Evolutionary conservation across 1,140 invertebrate species (phyloP), one percentile per base, ranked within the genome.

Genomic region (Mya arenaria): DNA sequence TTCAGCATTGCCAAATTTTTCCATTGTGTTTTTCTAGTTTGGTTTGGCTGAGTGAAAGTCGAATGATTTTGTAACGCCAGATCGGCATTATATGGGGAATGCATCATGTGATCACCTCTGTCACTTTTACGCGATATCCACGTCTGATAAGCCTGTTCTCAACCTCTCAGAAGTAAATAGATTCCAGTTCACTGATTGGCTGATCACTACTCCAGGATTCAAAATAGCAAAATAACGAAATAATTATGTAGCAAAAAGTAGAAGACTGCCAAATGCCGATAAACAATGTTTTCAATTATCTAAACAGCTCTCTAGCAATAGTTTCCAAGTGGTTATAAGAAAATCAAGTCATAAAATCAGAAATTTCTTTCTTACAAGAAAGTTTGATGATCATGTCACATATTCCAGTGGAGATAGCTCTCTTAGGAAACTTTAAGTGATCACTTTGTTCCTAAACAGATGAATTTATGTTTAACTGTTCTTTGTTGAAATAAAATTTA

Each of bases 271-370:
- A 80, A 80, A 52, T 23, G 17, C 48, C 25, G 48, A 23, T 80
- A 80, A 80, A 80, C 34, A 52, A 71, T 80, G 77, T 68, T 80
- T 80, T 71, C 77, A 80, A 80, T 80, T 80, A 80, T 52, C 48
- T 52, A 69, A 66, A 69, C 44, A 34, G 52, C 65, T 78, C 68
- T 78, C 39, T 78, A 68, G 65, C 4, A 36, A 65, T 39, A 56
- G 44, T 65, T 68, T n/a, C 52, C 34, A 56, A 68, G 75, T 32
- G 23, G 48, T 78, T 78, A 78, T 68, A 63, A 60, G 39, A 44
- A 75, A 62, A 63, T 48, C 62, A 30, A 1, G 37, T n/a, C n/a
- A n/a, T n/a, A n/a, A n/a, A n/a, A n/a, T n/a, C n/a, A n/a, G n/a
- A n/a, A n/a, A n/a, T n/a, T n/a, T n/a, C n/a, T n/a, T n/a, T n/a